Evolutionary conservation across 1,140 invertebrate species (phyloP).

Genomic region (Ectropis grisescens): DNA sequence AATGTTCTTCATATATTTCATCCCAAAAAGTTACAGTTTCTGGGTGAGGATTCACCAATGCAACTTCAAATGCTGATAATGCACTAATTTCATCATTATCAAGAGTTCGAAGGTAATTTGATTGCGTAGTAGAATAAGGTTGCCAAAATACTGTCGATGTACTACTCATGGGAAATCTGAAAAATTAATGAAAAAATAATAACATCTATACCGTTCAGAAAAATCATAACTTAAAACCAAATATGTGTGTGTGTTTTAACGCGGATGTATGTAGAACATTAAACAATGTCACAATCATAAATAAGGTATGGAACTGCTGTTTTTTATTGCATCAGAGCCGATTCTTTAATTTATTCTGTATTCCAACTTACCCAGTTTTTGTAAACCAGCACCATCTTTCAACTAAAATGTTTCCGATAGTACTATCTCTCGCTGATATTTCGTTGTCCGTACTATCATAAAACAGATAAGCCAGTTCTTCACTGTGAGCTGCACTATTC

Average conservation of each 20-base stretch:
- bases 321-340: too few relatives aligned
- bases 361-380: constrained; percentile 44
- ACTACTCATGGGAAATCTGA: constrained; percentile 27
- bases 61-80: constrained; percentile 25
- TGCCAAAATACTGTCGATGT: constrained; percentile 27
- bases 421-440: constrained; percentile 19
- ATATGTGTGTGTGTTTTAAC: too few relatives aligned
- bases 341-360: too few relatives aligned
- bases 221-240: too few relatives aligned
- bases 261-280: too few relatives aligned
- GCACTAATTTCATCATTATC: constrained; percentile 24
- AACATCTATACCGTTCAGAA: too few relatives aligned
- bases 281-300: too few relatives aligned
- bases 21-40: constrained; percentile 39
- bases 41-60: constrained; percentile 29
- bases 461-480: constrained; percentile 52
- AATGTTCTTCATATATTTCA: constrained; percentile 35
- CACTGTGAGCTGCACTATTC: constrained; percentile 34
- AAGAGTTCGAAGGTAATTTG: constrained; percentile 25
- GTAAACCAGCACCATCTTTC: constrained; percentile 60
- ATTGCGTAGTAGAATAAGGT: constrained; percentile 22
- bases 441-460: constrained; percentile 12
- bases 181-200: constrained; percentile 16
- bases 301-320: too few relatives aligned
- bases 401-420: constrained; percentile 35